A percentile compares a stretch with the other conserved stretches of the same genome.
phyloP scores from a whole-genome alignment of 1,140 invertebrate species.

The Metopolophium dirhodum region DNA sequence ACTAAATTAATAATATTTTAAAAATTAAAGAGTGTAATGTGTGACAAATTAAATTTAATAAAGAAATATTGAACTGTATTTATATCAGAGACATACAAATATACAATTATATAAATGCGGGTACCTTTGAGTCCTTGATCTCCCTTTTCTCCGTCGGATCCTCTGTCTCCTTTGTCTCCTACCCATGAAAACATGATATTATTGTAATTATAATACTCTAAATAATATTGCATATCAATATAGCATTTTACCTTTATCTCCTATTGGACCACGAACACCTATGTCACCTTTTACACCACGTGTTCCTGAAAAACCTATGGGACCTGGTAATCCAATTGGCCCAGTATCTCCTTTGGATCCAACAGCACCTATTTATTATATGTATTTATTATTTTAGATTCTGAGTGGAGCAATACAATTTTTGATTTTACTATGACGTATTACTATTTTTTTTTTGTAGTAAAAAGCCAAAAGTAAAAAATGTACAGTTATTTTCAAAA shows the following conservation, averaged over 20 bases:
- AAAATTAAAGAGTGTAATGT: no score
- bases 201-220: not conserved
- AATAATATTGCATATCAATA: not conserved
- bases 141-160: constrained; percentile 79
- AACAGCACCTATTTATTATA: constrained; percentile 65
- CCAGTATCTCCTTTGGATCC: constrained; percentile 75
- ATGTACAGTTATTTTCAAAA: no score
- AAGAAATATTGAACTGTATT: not conserved
- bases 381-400: not conserved
- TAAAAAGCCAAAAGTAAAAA: no score
- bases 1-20: no score
- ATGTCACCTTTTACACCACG: constrained; percentile 80
- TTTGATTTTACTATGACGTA: not conserved
- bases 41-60: no score
- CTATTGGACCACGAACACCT: constrained; percentile 73
- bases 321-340: constrained; percentile 71
- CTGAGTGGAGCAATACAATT: not conserved
- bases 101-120: not conserved
- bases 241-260: constrained; percentile 67
- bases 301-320: constrained; percentile 77
- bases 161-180: constrained; percentile 70
- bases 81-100: not conserved
- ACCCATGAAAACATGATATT: not conserved
- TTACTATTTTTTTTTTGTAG: no score
- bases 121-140: constrained; percentile 71